Base-by-base conservation (phyloP, 37 sponge, comb jelly and placozoan genomes). In the Beroe forskalii region DNA sequence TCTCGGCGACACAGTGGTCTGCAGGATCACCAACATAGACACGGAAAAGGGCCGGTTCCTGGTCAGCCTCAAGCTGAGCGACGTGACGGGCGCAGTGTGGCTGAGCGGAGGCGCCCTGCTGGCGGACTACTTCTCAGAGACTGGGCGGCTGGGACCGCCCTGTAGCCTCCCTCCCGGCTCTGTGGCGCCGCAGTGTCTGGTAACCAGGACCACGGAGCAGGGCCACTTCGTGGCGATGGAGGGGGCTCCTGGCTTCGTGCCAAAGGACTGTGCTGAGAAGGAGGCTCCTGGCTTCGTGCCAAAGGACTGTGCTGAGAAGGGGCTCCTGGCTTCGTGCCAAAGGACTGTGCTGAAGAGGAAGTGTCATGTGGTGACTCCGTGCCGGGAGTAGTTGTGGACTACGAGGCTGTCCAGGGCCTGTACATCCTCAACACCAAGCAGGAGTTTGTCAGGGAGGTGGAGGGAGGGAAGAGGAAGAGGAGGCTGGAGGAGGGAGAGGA, bases 11-110 rank as follows among this genome's bases (percentile, higher is more conserved):
- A 80, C 55, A 9, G 86, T 80, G 2, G 27, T 80, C 48, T 80
- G 86, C 30, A 80, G 42, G 55, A 44, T 80, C 12, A 80, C 86
- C n/a, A 80, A 80, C 55, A 80, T 80, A 28, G 86, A 80, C 22
- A 41, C 27, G 25, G 86, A 80, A 23, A 80, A 80, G 30, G 86
- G 40, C 22, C 86, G 86, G 17, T 43, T 80, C n/a, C 27, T 80
- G 86, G 86, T 80, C 55, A 44, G 55, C 42, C 27, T 80, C 4
- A 80, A 80, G 55, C 25, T 23, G 24, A 35, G 38, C 4, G 86
- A 80, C 30, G 55, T 80, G 55, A 48, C 14, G 28, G 19, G 30
- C 12, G 55, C 40, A 17, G 19, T 32, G 72, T 36, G 19, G 4
- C 20, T 69, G 4, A 20, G 37, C 9, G 55, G 55, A 6, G 19